Base-by-base conservation (phyloP, 2,113 vertebrate species). In the Epinephelus moara region DNA sequence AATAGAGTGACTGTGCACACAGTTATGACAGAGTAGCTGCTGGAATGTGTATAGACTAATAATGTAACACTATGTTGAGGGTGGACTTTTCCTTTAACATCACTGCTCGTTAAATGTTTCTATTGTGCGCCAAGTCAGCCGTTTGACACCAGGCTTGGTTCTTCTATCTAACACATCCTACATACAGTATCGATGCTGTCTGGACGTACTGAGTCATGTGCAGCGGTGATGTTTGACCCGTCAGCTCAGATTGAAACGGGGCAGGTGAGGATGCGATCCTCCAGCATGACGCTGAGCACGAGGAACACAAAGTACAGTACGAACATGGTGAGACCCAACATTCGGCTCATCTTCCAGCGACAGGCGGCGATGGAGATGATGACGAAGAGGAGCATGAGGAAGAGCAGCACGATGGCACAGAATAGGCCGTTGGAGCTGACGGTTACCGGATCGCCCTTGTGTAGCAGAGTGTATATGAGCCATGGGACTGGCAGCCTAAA, bases 331-430 rank as follows among this genome's bases (percentile, higher is more conserved):
- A 94, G 45, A 75, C 95, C 95, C 90, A 96, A 80, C 75, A 53
- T 84, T 4, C 91, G 88, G 85, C 94, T 95, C 95, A 96, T 95
- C 88, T 83, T 95, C 95, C 95, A 96, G 84, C 92, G 95, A 18
- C 95, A 95, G n/a, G 14, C 81, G 2, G 94, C 95, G 53, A 96
- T 96, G 85, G 94, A 94, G 84, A 93, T 88, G 88, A 94, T 94
- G 93, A 96, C 94, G 74, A 96, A 96, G 84, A 95, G 88, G 60
- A 96, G 94, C 95, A 96, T 96, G 88, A 96, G 68, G 90, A 96
- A 96, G 92, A 96, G 95, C 78, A 96, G 91, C 81, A 96, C 95
- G 68, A 96, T 96, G 87, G 95, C 93, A 6, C 95, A 96, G 92
- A 96, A 96, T 50, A 96, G 91, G 17, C 95, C 95, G 66, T 96